Evolutionary conservation across 2,888 invertebrate genomes (phyloP), one percentile per base, ranked within the genome.

Genomic region (Cyclophora punctaria): DNA sequence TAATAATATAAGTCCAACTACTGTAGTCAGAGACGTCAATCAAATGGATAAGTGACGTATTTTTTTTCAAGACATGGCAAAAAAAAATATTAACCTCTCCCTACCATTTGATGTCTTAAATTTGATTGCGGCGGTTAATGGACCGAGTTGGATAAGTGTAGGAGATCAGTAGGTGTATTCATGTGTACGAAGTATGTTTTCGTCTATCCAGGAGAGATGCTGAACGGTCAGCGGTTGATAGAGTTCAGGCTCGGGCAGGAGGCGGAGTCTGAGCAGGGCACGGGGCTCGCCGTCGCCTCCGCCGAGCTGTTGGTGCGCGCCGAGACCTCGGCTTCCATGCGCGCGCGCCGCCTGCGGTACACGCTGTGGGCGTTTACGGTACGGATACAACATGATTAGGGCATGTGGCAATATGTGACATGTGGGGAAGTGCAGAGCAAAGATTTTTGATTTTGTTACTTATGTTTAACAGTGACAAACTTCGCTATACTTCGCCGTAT

Each of bases 181-280:
- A 1, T 20, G 20, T 20, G 20, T 20, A 20, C 20, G 20, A 20
- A 20, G 20, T 20, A 20, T 20, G 6, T 7, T 43, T 57, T 51
- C 47, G 34, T 53, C 50, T 72, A 73, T 75, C 40, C 90, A 96
- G 96, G 96, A 69, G 92, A 92, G 65, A 92, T 93, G 71, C 89
- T 96, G 68, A 96, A 96, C 76, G 94, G 95, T 48, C 96, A 96
- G 80, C 92, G 94, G 52, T 89, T 96, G 66, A 90, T 97, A 65
- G 96, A 96, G 80, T 97, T 97, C 85, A 92, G 94, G 50, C 92
- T 94, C 70, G 91, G 92, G 59, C 90, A 90, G 61, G 92, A 92
- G 65, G 83, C 85, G 47, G 73, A 72, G 60, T 68, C 73, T 55
- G 90, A 75, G 44, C 75, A 76, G 52, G 88, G 90, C 50, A 89